Evolutionary conservation across 2,797 vertebrate genomes (phyloP), one percentile per base, ranked within the genome.

Genomic region (Steatocranus sp.): DNA sequence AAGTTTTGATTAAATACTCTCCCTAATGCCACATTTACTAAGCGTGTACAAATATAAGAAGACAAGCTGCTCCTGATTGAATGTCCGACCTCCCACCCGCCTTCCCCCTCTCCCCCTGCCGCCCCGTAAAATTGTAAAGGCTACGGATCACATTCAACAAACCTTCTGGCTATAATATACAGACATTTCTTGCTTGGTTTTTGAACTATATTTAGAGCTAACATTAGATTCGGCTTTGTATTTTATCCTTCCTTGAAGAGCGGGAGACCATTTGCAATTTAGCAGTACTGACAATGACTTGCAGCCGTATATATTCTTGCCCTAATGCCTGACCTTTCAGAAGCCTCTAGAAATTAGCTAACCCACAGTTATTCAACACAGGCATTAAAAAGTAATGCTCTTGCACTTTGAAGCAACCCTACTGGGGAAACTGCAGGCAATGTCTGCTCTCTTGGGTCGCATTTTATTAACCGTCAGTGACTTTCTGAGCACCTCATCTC

Each of bases 331-430:
- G 93, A 93, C 92, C 92, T 94, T 94, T 92, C 77, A 70, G 83
- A 82, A 83, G 83, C 83, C 83, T 87, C 86, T 85, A 73, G 90
- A 93, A 92, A 94, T 93, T 88, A 94, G 89, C 84, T 9, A 23
- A 61, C 82, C 84, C 80, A 38, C 80, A 56, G 87, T 90, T 93
- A 91, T 91, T 95, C 91, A 90, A 91, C 87, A 82, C 73, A 70
- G 79, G 84, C 85, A 92, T 93, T 91, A 92, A 91, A 93, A 90
- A 92, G 86, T 91, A 92, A 92, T 93, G 87, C 76, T 80, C 76
- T 82, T 78, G 8, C 4, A 38, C 87, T 83, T 81, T 83, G 89
- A 79, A 86, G 87, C 79, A 68, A 86, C 83, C 86, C 86, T 79
- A 81, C 89, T 76, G 86, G 83, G 87, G 61, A 41, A 84, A 87